Base-by-base conservation (phyloP, 2,888 invertebrate genomes). In the Myathropa florea region DNA sequence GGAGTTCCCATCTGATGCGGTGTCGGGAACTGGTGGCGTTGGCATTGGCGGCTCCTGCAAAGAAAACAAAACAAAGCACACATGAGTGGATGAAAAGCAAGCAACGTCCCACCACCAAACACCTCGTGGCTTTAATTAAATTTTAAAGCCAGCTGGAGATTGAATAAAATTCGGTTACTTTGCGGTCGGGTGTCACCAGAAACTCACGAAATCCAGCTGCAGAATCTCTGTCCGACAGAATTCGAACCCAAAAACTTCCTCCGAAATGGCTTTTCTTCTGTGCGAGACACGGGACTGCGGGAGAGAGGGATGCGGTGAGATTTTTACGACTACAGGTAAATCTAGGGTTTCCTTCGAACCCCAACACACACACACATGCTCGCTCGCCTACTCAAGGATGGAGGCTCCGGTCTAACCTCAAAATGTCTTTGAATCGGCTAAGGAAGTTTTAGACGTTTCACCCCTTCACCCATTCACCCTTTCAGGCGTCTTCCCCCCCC, bases 291-390 rank as follows among this genome's bases (percentile, higher is more conserved):
- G 60, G 21, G 21, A 30, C 30, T 28, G 6, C 55, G 21, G 26
- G 24, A 21, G 7, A 14, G 7, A 23, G 7, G 36, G n/a, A 6
- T 10, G 26, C n/a, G 39, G 24, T 26, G 77, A 55, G 72, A 67
- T 77, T 65, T 72, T 79, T 70, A 23, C 64, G 59, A 70, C 39
- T 88, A 88, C 89, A 91, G 91, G 91, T 90, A 90, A 89, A 88
- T 90, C 71, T 81, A 57, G 72, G 72, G 72, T 85, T 85, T 76
- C 46, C 46, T 18, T 24, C 39, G 46, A 39, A 72, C 55, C 61
- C 65, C 14, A 23, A 63, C 57, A 70, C 26, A 39, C 63, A 23
- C 23, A 28, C 30, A 67, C 23, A 14, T 26, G 61, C 3, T 33
- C 21, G 10, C 4, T 26, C 39, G 57, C 30, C 28, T 10, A 28